Base-by-base conservation (phyloP, 2,113 vertebrate species). In the Dicaeum eximium region DNA sequence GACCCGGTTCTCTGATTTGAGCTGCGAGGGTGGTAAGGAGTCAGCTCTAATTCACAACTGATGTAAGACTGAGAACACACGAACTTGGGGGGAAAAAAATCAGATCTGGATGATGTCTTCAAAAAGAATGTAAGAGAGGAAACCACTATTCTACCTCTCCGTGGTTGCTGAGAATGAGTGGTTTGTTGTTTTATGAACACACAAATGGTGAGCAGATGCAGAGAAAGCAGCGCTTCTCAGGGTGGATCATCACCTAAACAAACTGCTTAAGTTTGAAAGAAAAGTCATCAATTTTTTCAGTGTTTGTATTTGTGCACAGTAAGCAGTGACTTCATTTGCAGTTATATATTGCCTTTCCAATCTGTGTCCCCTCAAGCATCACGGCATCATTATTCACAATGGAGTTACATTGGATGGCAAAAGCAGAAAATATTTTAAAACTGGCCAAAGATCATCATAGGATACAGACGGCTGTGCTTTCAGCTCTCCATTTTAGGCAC, bases 31-130 rank as follows among this genome's bases (percentile, higher is more conserved):
- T 27, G 45, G 16, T 38, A 72, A 62, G 45, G 31, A 62, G 20
- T 14, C 42, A 35, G 19, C 56, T 67, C 67, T 45, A 60, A 38
- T 4, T 45, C 61, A 18, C 8, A 17, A 4, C 13, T 50, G 13
- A 9, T 1, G 0, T 47, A 17, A 78, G 65, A 45, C 37, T 28
- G 48, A 89, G 40, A 69, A 48, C 0, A 0, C 11, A 4, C 5
- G 20, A 65, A 40, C 22, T 37, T 13, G 10, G 13, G 10, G 4
- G 3, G 1, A 5, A 17, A 20, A 13, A 17, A n/a, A 23, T 3
- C 30, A 17, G 10, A 11, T 7, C 8, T 40, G 37, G 4, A 13
- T 27, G 9, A 4, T 45, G 28, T 38, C 42, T 79, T 78, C 61
- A 21, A 51, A 78, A 66, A 33, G 8, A 56, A 42, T 9, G 4